Evolutionary conservation across 2,888 invertebrate genomes (phyloP).

Genomic region (Pollenia angustigena): DNA sequence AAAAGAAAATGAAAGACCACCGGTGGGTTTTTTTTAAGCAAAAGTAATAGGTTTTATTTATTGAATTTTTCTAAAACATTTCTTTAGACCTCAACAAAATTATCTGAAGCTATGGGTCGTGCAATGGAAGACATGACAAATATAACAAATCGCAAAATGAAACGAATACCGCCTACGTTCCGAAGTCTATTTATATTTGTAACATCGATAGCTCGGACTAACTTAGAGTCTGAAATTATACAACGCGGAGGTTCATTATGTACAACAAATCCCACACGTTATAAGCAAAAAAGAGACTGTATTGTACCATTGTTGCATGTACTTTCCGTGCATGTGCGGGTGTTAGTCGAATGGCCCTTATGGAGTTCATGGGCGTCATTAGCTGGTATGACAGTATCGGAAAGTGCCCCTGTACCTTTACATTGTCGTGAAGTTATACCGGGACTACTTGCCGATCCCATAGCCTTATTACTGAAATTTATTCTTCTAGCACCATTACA

Average conservation of each 20-base stretch:
- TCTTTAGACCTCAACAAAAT: constrained; percentile 87
- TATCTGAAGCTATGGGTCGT: constrained; percentile 95
- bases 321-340: constrained; percentile 92
- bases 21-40: constrained; percentile 84
- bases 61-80: constrained; percentile 74
- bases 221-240: constrained; percentile 96
- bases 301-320: constrained; percentile 95
- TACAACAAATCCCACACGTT: constrained; percentile 86
- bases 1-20: constrained; percentile 88
- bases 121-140: constrained; percentile 97
- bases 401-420: constrained; percentile 82
- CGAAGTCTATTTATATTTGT: constrained; percentile 94
- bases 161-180: constrained; percentile 87
- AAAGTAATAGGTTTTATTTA: constrained; percentile 54
- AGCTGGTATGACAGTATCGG: constrained; percentile 82
- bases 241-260: constrained; percentile 93
- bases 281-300: constrained; percentile 91
- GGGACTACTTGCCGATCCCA: constrained; percentile 93
- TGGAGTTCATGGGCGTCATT: constrained; percentile 85
- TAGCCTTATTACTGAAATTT: constrained; percentile 93
- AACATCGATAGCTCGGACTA: constrained; percentile 94
- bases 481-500: constrained; percentile 93
- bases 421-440: constrained; percentile 87
- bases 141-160: constrained; percentile 92
- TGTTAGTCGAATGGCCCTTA: constrained; percentile 87